These are phyloP conservation scores for Lordiphosa mommai DNA, from an alignment of 1,140 invertebrate species.

Conservation along the genomic window DNA sequence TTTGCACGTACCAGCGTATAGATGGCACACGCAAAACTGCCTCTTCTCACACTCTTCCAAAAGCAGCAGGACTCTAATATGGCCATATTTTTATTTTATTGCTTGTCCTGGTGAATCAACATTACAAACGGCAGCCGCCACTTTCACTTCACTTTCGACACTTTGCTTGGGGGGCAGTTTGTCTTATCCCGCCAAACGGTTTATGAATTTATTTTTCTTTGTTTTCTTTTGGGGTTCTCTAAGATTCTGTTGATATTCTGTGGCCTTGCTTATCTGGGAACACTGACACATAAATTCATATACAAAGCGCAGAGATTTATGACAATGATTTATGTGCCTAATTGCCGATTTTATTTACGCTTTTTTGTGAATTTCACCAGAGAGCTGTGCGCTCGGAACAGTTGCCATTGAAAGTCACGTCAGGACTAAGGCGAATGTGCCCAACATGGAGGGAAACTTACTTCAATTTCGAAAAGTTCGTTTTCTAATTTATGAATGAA, in stretches of 20 bases:
- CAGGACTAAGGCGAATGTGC: slow-evolving; percentile 31
- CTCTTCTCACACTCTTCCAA: slow-evolving; percentile 88
- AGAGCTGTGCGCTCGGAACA: slow-evolving; percentile 10
- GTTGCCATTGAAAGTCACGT: slow-evolving; percentile 52
- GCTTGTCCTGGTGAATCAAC: slow-evolving; percentile 33
- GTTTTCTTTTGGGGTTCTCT: background rate
- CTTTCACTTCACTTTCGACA: slow-evolving; percentile 60
- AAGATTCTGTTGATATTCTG: slow-evolving; percentile 18
- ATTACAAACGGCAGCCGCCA: slow-evolving; percentile 60
- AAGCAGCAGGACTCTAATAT: slow-evolving; percentile 91
- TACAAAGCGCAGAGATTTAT: slow-evolving; percentile 59
- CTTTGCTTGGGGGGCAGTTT: slow-evolving; percentile 38
- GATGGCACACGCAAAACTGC: slow-evolving; percentile 87
- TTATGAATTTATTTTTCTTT: slow-evolving; percentile 28
- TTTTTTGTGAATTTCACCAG: background rate
- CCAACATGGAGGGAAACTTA: too few species aligned
- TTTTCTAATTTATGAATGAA: slow-evolving; percentile 55
- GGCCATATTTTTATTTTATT: slow-evolving; percentile 82
- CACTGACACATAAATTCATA: slow-evolving; percentile 60
- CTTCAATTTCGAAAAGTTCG: slow-evolving; percentile 35
- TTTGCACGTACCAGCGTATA: slow-evolving; percentile 86
- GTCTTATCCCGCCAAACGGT: slow-evolving; percentile 37
- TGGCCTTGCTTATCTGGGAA: slow-evolving; percentile 25
- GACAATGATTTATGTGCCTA: slow-evolving; percentile 65
- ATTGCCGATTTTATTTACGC: slow-evolving; percentile 23